Base-by-base conservation (phyloP, 92 coral and sea anemone genomes). In the Heliopora coerulea region DNA sequence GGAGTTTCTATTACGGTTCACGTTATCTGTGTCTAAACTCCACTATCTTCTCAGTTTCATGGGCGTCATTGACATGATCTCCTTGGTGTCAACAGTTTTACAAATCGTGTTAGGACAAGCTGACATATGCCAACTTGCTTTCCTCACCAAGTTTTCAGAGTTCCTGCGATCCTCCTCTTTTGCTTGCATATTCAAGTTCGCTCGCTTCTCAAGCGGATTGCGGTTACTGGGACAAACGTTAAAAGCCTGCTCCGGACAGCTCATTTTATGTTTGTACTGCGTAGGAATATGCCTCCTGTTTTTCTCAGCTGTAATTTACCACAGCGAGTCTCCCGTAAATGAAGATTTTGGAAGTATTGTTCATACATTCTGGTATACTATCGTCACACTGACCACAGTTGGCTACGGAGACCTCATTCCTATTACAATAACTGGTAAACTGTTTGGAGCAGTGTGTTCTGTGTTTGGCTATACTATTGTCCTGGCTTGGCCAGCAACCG, bases 401-500 rank as follows among this genome's bases (percentile, higher is more conserved):
- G 77, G 77, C 2, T 70, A 70, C 50, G 77, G 77, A 23, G 77
- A 70, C 26, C 11, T 54, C 18, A 50, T 54, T 33, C 77, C 77
- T 3, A 42, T 70, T 27, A 48, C 77, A n/a, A 34, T 70, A 0
- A 0, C 35, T 2, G 77, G 77, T 1, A 50, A 35, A 50, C 17
- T 54, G 19, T 70, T 70, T 54, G 77, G 77, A 0, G 48, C 77
- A 4, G 42, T 52, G 3, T 70, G 77, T 32, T 52, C 77, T 17
- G 63, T 70, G 34, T 70, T 70, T 54, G 77, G 77, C 9, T 62
- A 30, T 52, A 70, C 63, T 40, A 70, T 70, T 18, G 49, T 70
- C 11, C 52, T 70, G 63, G 77, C 77, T 21, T 70, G 77, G 77
- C 77, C 77, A 50, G 77, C 77, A 1, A 70, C 77, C 25, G 54